phyloP scores from a whole-genome alignment of 30 jellyfish, hydroid and myxozoan genomes.

The Mastigias papua region DNA sequence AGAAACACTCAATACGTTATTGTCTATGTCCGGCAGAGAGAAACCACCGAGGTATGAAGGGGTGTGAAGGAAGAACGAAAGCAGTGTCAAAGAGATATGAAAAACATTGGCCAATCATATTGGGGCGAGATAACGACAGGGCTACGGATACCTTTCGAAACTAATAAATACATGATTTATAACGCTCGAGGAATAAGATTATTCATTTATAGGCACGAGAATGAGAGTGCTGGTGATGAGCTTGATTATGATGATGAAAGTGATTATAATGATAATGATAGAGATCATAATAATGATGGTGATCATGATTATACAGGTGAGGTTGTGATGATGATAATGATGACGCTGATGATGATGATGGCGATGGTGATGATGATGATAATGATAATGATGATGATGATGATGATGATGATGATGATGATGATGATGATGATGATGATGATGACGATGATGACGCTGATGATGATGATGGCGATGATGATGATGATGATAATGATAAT shows the following conservation, averaged over 20 bases:
- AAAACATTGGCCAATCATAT: no score
- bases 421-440: neutral
- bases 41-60: neutral
- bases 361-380: neutral
- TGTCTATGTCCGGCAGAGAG: neutral
- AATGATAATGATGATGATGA: neutral
- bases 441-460: neutral
- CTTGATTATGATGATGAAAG: neutral
- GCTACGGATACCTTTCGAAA: no score
- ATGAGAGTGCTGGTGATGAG: neutral
- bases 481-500: neutral
- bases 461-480: neutral
- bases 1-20: neutral
- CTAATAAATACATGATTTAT: no score
- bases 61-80: neutral
- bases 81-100: no score
- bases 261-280: neutral
- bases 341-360: neutral
- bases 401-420: neutral
- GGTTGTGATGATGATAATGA: neutral
- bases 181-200: no score
- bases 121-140: no score
- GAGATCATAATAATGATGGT: neutral
- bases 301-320: neutral
- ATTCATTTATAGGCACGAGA: neutral